Conservation (phyloP, 2,888 invertebrate genomes). For the Napeogenes inachia region DNA sequence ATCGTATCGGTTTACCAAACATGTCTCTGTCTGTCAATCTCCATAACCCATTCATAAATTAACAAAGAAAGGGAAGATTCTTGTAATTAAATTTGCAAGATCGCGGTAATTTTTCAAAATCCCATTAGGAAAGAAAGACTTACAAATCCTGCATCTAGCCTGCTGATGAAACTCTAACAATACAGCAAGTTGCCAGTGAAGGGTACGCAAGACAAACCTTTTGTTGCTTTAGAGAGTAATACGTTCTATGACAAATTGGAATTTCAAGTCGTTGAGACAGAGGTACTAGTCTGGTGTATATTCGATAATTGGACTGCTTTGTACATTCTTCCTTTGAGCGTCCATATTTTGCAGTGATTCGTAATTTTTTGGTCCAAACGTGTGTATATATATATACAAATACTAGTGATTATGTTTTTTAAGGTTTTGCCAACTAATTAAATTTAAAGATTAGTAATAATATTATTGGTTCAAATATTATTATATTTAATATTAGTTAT, state of each 20-base stretch:
- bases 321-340: background rate
- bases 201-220: slow-evolving; percentile 40
- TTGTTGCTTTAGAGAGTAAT: slow-evolving; percentile 51
- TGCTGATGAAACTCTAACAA: slow-evolving; percentile 53
- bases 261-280: slow-evolving; percentile 50
- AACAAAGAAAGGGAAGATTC: slow-evolving; percentile 7
- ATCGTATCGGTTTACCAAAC: background rate
- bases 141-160: slow-evolving; percentile 29
- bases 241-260: slow-evolving; percentile 65
- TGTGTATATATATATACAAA: no score
- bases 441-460: no score
- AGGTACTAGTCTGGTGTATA: slow-evolving; percentile 36
- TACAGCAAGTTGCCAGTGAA: slow-evolving; percentile 42
- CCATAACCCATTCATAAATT: background rate
- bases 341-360: background rate
- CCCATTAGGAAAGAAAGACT: slow-evolving; percentile 26
- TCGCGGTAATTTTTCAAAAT: slow-evolving; percentile 23
- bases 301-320: slow-evolving; percentile 37
- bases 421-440: no score
- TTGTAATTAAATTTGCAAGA: slow-evolving; percentile 17
- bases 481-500: no score
- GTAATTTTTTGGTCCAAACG: background rate
- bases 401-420: no score
- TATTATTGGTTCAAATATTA: no score
- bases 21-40: background rate